Evolutionary conservation across 1,140 invertebrate genomes (phyloP).

Genomic region (Parapsyche elsis): DNA sequence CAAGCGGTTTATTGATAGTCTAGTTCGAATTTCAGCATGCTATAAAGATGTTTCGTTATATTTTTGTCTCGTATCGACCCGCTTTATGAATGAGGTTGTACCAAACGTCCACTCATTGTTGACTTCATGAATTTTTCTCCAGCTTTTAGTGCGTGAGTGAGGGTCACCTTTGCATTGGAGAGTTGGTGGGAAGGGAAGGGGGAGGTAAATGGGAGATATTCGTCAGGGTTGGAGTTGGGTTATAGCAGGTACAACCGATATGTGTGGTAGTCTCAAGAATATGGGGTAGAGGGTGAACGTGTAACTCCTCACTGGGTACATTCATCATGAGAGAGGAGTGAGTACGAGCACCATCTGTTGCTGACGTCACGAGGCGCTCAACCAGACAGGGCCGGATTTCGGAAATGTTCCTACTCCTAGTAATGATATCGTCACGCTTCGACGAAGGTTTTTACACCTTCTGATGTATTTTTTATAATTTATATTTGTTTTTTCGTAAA

Average conservation of each 20-base stretch:
- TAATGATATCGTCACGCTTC: slow-evolving; percentile 31
- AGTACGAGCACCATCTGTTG: slow-evolving; percentile 42
- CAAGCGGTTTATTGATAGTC: too few relatives aligned
- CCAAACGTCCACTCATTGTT: not conserved
- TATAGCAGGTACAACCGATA: too few relatives aligned
- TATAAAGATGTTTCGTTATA: too few relatives aligned
- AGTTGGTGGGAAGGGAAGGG: too few relatives aligned
- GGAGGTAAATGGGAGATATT: too few relatives aligned
- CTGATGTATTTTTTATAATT: slow-evolving; percentile 2
- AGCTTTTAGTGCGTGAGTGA: not conserved
- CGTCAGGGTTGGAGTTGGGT: too few relatives aligned
- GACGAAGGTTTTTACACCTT: not conserved
- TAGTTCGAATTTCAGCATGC: too few relatives aligned
- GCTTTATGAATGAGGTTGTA: too few relatives aligned
- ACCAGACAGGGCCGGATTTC: slow-evolving; percentile 28
- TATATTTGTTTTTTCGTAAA: not conserved
- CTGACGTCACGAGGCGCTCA: slow-evolving; percentile 42
- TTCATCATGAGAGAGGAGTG: slow-evolving; percentile 35
- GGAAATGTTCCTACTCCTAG: slow-evolving; percentile 27
- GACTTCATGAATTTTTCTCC: slow-evolving; percentile 7
- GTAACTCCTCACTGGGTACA: slow-evolving; percentile 32
- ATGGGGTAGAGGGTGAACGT: slow-evolving; percentile 10
- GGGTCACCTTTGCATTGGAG: not conserved
- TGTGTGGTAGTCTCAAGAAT: slow-evolving; percentile 1
- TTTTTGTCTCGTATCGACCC: too few relatives aligned